These are phyloP conservation scores for Nephrocerus scutellatus DNA, from an alignment of 2,888 invertebrate species.

Conservation along the genomic window DNA sequence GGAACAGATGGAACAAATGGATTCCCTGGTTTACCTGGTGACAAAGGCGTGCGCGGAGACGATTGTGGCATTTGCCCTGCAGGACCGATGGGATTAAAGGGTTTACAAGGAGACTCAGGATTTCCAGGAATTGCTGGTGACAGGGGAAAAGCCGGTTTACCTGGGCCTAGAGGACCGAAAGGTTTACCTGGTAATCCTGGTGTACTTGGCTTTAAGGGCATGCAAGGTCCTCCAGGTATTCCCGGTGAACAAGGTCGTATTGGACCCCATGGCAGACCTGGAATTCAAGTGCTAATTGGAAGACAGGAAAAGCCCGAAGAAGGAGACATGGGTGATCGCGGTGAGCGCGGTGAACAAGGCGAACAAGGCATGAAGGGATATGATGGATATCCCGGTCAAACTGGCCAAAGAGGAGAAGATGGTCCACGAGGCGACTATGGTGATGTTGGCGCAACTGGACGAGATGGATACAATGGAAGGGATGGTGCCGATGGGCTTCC, in stretches of 20 bases:
- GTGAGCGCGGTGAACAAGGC: slow-evolving; percentile 42
- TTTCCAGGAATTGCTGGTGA: slow-evolving; percentile 38
- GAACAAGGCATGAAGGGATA: slow-evolving; percentile 34
- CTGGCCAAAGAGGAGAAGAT: slow-evolving; percentile 39
- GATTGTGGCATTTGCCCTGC: slow-evolving; percentile 60
- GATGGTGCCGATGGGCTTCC: slow-evolving; percentile 52
- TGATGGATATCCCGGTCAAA: slow-evolving; percentile 34
- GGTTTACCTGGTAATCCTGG: slow-evolving; percentile 47
- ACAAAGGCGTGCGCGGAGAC: slow-evolving; percentile 50
- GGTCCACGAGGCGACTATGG: slow-evolving; percentile 42
- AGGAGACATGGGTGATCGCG: slow-evolving; percentile 41
- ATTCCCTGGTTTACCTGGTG: slow-evolving; percentile 35
- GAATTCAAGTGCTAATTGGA: slow-evolving; percentile 25
- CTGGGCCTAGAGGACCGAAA: slow-evolving; percentile 46
- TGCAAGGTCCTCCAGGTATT: slow-evolving; percentile 54
- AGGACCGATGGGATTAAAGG: slow-evolving; percentile 44
- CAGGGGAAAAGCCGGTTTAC: slow-evolving; percentile 37
- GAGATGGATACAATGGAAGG: slow-evolving; percentile 47
- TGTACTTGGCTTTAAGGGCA: slow-evolving; percentile 49
- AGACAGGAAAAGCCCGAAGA: slow-evolving; percentile 28
- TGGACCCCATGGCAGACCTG: slow-evolving; percentile 44
- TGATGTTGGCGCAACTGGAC: slow-evolving; percentile 41
- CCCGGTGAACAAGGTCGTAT: slow-evolving; percentile 44
- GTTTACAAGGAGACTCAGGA: slow-evolving; percentile 41
- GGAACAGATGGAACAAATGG: slow-evolving; percentile 42